A percentile compares a stretch with the other conserved stretches of the same genome.
Evolutionary conservation across 2,888 invertebrate species (phyloP).

Genomic region (Dicyrtoma fusca): DNA sequence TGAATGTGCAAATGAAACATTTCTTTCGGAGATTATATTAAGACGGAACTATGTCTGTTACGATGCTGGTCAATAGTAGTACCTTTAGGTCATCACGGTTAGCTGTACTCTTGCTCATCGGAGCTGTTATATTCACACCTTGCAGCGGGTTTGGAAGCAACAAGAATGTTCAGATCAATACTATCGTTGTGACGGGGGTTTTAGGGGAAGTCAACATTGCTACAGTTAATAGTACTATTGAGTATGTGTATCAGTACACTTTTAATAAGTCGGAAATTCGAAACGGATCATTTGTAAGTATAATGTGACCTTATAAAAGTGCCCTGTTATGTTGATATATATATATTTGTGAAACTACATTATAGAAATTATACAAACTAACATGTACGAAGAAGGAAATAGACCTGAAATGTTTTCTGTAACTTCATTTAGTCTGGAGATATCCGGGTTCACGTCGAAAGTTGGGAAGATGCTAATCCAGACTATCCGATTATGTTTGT

Average conservation of each 20-base stretch:
- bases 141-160: background rate
- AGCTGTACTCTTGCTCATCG: background rate
- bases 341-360: no score
- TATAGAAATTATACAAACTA: no score
- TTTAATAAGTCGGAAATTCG: constrained; percentile 34
- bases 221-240: constrained; percentile 17
- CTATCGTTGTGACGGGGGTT: constrained; percentile 1
- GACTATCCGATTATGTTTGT: constrained; percentile 73
- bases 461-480: constrained; percentile 62
- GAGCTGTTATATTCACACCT: background rate
- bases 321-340: background rate
- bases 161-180: background rate
- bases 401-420: background rate
- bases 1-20: no score
- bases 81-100: background rate
- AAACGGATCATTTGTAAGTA: constrained; percentile 33
- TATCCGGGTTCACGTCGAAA: constrained; percentile 57
- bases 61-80: background rate
- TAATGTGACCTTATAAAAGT: background rate
- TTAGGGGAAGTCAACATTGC: background rate
- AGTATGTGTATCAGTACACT: constrained; percentile 29
- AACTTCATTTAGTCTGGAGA: constrained; percentile 47
- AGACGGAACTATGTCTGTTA: no score
- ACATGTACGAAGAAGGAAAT: background rate
- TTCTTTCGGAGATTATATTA: no score